These are phyloP conservation scores for Malurus elegans DNA, from an alignment of 2,113 vertebrate species.

Conservation along the genomic window DNA sequence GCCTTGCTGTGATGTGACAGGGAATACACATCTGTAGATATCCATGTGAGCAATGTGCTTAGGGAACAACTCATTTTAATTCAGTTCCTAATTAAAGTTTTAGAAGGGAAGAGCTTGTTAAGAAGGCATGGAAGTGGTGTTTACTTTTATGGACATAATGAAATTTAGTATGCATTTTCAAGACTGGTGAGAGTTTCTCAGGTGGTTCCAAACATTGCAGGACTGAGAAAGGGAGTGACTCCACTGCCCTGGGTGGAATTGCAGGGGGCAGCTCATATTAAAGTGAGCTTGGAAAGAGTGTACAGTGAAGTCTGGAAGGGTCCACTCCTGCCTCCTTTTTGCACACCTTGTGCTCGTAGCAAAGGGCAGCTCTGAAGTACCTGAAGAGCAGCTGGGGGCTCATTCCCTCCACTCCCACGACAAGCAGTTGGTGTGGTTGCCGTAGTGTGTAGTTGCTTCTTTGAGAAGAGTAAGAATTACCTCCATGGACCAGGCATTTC, in stretches of 20 bases:
- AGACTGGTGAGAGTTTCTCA: neutral
- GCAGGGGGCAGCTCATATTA: neutral
- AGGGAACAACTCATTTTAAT: neutral
- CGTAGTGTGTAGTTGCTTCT: neutral
- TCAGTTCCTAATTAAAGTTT: neutral
- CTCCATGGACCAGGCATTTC: neutral
- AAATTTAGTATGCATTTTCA: neutral
- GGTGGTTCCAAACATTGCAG: neutral
- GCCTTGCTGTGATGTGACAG: neutral
- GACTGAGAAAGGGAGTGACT: neutral
- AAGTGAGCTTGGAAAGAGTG: neutral
- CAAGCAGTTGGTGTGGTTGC: neutral
- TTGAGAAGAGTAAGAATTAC: neutral
- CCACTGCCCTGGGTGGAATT: neutral
- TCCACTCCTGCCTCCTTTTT: neutral
- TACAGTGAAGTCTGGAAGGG: neutral
- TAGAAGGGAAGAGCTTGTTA: neutral
- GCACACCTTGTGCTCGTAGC: neutral
- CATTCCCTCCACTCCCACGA: neutral
- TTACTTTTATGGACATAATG: neutral
- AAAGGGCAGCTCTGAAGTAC: neutral
- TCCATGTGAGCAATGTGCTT: neutral
- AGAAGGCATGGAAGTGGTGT: neutral
- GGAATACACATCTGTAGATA: neutral
- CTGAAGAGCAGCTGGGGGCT: neutral